Evolutionary conservation across 2,797 vertebrate species (phyloP).

Genomic region (Kryptopterus vitreolus): DNA sequence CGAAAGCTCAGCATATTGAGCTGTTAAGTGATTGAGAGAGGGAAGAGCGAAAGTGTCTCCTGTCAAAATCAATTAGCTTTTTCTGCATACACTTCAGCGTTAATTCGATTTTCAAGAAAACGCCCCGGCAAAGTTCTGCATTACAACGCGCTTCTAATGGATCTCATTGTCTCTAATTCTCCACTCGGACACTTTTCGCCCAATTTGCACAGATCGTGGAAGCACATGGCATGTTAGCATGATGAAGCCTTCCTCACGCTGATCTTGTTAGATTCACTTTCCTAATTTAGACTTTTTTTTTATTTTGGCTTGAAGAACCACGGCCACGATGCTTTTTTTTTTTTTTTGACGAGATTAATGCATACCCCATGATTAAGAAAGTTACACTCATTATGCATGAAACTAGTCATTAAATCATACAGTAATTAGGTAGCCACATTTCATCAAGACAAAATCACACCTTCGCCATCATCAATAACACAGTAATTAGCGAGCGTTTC

Average conservation of each 20-base stretch:
- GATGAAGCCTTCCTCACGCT: slow-evolving; percentile 39
- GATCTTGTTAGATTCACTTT: slow-evolving; percentile 35
- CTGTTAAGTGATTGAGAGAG: slow-evolving; percentile 51
- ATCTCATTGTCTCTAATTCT: slow-evolving; percentile 47
- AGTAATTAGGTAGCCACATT: slow-evolving; percentile 56
- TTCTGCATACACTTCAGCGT: slow-evolving; percentile 55
- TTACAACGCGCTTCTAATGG: slow-evolving; percentile 55
- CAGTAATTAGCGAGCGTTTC: slow-evolving; percentile 51
- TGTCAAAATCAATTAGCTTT: slow-evolving; percentile 73
- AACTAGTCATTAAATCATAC: slow-evolving; percentile 56
- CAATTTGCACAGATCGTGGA: slow-evolving; percentile 41
- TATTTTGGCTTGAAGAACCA: slow-evolving; percentile 46
- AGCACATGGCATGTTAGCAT: slow-evolving; percentile 18
- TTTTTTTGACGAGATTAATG: slow-evolving; percentile 49
- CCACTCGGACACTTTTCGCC: slow-evolving; percentile 39
- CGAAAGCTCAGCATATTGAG: slow-evolving; percentile 31
- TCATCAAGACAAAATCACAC: slow-evolving; percentile 47
- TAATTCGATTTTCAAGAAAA: slow-evolving; percentile 57
- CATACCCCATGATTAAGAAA: slow-evolving; percentile 53
- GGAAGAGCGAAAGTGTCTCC: slow-evolving; percentile 57
- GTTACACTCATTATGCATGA: slow-evolving; percentile 55
- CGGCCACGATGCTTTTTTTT: slow-evolving; percentile 40
- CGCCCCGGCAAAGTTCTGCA: slow-evolving; percentile 47
- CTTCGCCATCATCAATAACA: slow-evolving; percentile 52
- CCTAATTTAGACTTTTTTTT: slow-evolving; percentile 41